Percentiles rank a stretch among this genome's conserved stretches.
These are phyloP conservation scores for Thereva nobilitata DNA, from an alignment of 2,888 invertebrate genomes.

Conservation along the genomic window DNA sequence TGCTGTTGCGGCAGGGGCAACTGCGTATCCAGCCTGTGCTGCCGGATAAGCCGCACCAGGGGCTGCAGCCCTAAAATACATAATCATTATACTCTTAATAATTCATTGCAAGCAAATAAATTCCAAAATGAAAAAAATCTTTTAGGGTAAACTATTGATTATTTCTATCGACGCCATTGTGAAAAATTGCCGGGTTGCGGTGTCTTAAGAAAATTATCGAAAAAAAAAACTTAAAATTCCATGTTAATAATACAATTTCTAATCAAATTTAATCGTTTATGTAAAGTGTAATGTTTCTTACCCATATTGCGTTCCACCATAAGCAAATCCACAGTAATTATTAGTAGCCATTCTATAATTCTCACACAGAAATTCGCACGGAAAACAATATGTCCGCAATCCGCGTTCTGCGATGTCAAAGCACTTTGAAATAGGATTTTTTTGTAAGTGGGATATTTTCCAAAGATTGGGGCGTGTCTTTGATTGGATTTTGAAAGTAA, in stretches of 20 bases:
- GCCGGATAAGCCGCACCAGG: conserved; percentile 82
- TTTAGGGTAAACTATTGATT: too few species aligned
- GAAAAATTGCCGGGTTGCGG: too few species aligned
- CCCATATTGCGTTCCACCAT: conserved; percentile 92
- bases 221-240: too few species aligned
- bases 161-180: too few species aligned
- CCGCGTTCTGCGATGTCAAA: not conserved
- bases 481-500: too few species aligned
- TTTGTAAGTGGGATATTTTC: not conserved
- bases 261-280: not conserved
- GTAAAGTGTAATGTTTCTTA: conserved; percentile 59
- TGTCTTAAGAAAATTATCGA: too few species aligned
- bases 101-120: too few species aligned
- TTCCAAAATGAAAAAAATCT: too few species aligned
- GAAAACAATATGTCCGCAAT: conserved; percentile 33
- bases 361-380: conserved; percentile 15
- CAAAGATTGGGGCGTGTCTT: not conserved
- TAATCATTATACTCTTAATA: too few species aligned
- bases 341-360: conserved; percentile 74
- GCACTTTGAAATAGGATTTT: not conserved
- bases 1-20: conserved; percentile 79
- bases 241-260: too few species aligned
- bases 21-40: conserved; percentile 82
- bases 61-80: conserved; percentile 65
- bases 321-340: conserved; percentile 94